Conservation (phyloP, 2,113 vertebrate species). For the Malurus elegans region DNA sequence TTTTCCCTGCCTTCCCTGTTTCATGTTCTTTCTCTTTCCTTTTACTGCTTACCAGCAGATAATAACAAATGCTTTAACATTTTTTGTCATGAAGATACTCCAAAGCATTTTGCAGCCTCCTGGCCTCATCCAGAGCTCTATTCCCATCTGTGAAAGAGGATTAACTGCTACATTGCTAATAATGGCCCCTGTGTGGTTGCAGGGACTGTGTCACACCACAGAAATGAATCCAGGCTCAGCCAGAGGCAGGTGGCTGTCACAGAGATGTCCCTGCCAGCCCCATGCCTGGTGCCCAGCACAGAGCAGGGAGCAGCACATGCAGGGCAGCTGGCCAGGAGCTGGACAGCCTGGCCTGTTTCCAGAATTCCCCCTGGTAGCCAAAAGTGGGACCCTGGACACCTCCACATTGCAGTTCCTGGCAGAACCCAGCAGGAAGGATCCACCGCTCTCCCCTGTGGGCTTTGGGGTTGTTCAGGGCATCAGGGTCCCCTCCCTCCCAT, state of each 20-base stretch:
- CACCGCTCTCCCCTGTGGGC: background rate
- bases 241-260: fast-evolving
- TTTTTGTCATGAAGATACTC: background rate
- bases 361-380: background rate
- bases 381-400: background rate
- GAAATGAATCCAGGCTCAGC: background rate
- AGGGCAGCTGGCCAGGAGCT: background rate
- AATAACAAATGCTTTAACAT: background rate
- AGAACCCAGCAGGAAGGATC: background rate
- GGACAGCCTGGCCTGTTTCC: fast-evolving
- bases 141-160: background rate
- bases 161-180: background rate
- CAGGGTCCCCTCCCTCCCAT: background rate
- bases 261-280: background rate
- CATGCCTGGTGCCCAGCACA: background rate
- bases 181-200: background rate
- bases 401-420: background rate
- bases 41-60: background rate
- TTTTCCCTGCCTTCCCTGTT: background rate
- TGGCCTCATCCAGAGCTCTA: background rate
- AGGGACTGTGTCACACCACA: background rate
- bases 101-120: background rate
- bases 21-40: background rate
- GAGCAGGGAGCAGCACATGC: background rate
- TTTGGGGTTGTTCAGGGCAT: background rate